Conservation (phyloP, 1,140 invertebrate species). For the Drosophila burlai region DNA sequence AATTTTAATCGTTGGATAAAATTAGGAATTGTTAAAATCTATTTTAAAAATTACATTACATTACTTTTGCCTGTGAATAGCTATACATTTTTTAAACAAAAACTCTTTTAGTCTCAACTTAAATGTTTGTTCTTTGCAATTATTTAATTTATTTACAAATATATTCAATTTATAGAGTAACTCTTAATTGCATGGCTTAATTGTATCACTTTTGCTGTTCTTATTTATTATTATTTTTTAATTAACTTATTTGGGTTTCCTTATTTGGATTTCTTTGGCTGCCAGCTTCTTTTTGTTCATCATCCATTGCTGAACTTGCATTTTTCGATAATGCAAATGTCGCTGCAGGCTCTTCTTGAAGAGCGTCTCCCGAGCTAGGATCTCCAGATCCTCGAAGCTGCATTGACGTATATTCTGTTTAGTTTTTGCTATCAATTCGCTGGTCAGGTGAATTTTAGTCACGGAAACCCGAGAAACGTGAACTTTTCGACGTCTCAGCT, state of each 20-base stretch:
- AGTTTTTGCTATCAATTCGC: constrained; percentile 58
- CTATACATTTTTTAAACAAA: neutral
- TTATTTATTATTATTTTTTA: neutral
- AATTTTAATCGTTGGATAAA: neutral
- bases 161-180: neutral
- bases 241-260: neutral
- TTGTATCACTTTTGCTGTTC: constrained; percentile 49
- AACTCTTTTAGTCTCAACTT: too few species aligned
- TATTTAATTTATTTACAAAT: neutral
- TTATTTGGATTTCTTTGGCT: constrained; percentile 4
- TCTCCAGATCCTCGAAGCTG: constrained; percentile 69
- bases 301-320: constrained; percentile 52
- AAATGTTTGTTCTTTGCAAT: neutral
- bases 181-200: constrained; percentile 4
- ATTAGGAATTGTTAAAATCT: too few species aligned
- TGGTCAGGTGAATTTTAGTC: constrained; percentile 71
- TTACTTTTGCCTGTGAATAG: neutral
- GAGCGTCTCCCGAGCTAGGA: constrained; percentile 64
- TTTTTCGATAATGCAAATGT: constrained; percentile 59
- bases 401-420: constrained; percentile 63
- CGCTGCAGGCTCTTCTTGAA: constrained; percentile 66
- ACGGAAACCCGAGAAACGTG: constrained; percentile 35
- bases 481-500: constrained; percentile 54
- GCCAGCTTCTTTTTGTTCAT: constrained; percentile 36
- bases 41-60: neutral